Evolutionary conservation across 2,888 invertebrate genomes (phyloP).

Genomic region (Meteorus colon): DNA sequence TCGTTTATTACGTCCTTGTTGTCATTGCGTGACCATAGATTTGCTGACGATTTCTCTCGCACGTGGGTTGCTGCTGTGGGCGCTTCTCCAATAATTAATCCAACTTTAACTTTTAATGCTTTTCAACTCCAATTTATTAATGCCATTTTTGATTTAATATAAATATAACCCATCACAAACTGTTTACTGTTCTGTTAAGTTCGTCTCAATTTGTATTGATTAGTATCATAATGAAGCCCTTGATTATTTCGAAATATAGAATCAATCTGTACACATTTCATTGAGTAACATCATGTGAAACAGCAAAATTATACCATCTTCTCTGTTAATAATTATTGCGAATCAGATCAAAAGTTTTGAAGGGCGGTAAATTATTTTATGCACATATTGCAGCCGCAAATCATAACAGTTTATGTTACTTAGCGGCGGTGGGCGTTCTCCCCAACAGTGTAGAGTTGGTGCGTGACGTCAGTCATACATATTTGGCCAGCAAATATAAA

Average conservation of each 20-base stretch:
- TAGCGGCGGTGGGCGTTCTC: slow-evolving; percentile 68
- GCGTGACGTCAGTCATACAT: slow-evolving; percentile 71
- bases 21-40: slow-evolving; percentile 44
- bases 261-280: background rate
- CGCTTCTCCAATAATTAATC: slow-evolving; percentile 53
- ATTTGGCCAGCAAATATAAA: slow-evolving; percentile 69
- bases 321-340: background rate
- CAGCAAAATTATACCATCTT: background rate
- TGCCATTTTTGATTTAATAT: background rate
- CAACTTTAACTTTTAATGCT: slow-evolving; percentile 33
- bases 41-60: slow-evolving; percentile 39
- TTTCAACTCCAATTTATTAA: slow-evolving; percentile 24
- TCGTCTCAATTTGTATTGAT: background rate
- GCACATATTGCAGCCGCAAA: slow-evolving; percentile 3
- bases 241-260: background rate
- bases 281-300: background rate
- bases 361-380: slow-evolving; percentile 11
- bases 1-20: slow-evolving; percentile 43
- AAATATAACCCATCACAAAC: background rate
- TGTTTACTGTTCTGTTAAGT: background rate
- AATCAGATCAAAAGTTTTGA: slow-evolving; percentile 29
- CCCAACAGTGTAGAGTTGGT: slow-evolving; percentile 62
- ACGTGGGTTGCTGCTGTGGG: slow-evolving; percentile 53
- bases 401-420: slow-evolving; percentile 53
- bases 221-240: background rate